Evolutionary conservation across 2,888 invertebrate genomes (phyloP).

Genomic region (Nephrotoma flavescens): DNA sequence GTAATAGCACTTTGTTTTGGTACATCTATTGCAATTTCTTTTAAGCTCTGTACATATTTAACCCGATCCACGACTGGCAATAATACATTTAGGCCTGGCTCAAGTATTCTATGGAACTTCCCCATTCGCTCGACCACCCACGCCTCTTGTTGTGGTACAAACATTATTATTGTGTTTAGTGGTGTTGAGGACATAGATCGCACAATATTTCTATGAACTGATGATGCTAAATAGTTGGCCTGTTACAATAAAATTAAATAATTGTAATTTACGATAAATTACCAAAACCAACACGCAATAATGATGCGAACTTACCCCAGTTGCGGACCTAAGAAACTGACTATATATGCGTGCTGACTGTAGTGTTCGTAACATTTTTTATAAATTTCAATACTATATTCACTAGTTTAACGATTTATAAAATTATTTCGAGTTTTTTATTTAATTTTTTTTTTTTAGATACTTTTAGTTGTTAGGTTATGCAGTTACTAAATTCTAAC

Average conservation of each 20-base stretch:
- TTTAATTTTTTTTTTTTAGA: background rate
- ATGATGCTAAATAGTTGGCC: background rate
- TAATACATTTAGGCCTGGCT: constrained; percentile 87
- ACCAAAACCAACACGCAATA: background rate
- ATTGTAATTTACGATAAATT: background rate
- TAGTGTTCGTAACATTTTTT: background rate
- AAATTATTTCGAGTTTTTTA: background rate
- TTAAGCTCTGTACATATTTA: constrained; percentile 94
- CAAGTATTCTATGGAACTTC: constrained; percentile 81
- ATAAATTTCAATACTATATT: background rate
- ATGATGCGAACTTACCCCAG: background rate
- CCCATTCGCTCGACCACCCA: constrained; percentile 99
- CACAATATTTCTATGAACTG: background rate
- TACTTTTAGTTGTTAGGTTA: background rate
- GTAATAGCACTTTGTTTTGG: constrained; percentile 98
- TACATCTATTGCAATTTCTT: constrained; percentile 98
- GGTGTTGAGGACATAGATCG: constrained; percentile 41
- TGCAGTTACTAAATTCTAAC: background rate
- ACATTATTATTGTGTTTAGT: constrained; percentile 85
- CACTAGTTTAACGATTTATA: background rate
- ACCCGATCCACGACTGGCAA: constrained; percentile 85
- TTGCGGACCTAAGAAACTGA: background rate
- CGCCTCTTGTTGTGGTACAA: constrained; percentile 99
- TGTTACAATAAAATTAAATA: background rate
- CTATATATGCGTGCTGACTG: background rate